These are phyloP conservation scores for Zalophus californianus DNA, from an alignment of 2,797 vertebrate genomes.

Conservation along the genomic window DNA sequence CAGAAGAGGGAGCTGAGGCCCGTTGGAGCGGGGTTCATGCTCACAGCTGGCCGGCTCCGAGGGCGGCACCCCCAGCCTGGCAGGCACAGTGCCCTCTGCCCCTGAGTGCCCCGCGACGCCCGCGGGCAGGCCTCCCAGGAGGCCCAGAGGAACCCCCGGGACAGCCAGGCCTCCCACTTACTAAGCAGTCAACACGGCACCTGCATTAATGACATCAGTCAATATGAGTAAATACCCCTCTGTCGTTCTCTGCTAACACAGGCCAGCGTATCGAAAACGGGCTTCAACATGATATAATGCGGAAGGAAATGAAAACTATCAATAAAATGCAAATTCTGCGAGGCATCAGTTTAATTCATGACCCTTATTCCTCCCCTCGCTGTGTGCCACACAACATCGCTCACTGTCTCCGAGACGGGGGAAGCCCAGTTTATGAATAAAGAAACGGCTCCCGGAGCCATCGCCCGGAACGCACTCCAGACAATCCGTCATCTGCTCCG, in stretches of 20 bases:
- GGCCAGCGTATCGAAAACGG: rapidly evolving
- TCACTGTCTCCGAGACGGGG: not conserved
- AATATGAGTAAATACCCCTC: not conserved
- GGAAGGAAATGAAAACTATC: not conserved
- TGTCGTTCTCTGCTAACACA: rapidly evolving
- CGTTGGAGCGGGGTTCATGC: rapidly evolving
- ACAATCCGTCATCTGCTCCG: not conserved
- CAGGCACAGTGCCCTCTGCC: not conserved
- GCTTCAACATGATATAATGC: not conserved
- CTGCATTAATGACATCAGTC: not conserved
- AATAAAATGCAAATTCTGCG: not conserved
- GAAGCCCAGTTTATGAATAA: not conserved
- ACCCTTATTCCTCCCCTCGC: rapidly evolving
- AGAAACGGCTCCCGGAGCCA: not conserved
- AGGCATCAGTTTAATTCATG: not conserved
- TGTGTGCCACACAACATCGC: not conserved
- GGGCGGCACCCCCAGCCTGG: not conserved
- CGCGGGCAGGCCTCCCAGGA: not conserved
- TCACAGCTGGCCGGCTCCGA: rapidly evolving
- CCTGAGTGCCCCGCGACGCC: rapidly evolving
- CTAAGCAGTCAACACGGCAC: rapidly evolving
- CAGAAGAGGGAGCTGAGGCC: not conserved
- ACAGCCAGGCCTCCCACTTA: not conserved
- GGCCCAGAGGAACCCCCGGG: rapidly evolving
- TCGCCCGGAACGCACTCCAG: not conserved